These are phyloP conservation scores for Heliconius congener DNA, from an alignment of 1,140 invertebrate genomes.

Conservation along the genomic window DNA sequence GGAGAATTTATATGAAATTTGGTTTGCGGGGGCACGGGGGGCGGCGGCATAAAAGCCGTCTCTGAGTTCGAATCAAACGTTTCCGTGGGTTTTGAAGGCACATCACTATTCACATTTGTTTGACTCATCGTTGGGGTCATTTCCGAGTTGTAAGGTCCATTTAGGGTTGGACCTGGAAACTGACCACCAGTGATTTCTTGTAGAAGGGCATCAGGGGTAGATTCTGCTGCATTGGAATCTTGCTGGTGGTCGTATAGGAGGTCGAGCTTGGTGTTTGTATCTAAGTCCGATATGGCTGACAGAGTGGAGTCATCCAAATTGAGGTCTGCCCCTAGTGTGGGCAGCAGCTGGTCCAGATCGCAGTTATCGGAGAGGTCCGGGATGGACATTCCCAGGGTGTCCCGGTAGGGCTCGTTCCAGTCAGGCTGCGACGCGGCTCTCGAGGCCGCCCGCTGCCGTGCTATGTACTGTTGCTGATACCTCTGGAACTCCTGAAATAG, in stretches of 20 bases:
- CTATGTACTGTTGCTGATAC: constrained; percentile 84
- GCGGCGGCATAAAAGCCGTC: constrained; percentile 74
- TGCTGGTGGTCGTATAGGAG: constrained; percentile 59
- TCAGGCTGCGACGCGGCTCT: constrained; percentile 59
- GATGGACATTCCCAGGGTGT: constrained; percentile 60
- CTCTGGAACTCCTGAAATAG: constrained; percentile 82
- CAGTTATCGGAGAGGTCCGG: constrained; percentile 71
- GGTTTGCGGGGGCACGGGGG: constrained; percentile 61
- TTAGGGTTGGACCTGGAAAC: constrained; percentile 46
- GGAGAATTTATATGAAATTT: constrained; percentile 50
- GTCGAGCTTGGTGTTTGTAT: constrained; percentile 75
- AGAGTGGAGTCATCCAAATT: constrained; percentile 76
- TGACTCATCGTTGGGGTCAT: constrained; percentile 46
- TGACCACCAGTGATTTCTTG: constrained; percentile 65
- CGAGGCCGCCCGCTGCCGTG: constrained; percentile 78
- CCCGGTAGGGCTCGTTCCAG: constrained; percentile 72
- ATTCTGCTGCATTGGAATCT: constrained; percentile 41
- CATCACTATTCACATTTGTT: constrained; percentile 55
- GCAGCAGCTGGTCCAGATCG: constrained; percentile 85
- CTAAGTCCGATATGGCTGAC: constrained; percentile 77
- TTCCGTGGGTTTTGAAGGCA: constrained; percentile 67
- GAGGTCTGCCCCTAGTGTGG: constrained; percentile 81
- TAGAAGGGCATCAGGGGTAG: constrained; percentile 60
- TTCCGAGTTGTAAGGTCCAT: constrained; percentile 54
- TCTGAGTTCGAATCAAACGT: constrained; percentile 83